Conservation (phyloP, 2,113 vertebrate species). For the Opisthocomus hoazin region DNA sequence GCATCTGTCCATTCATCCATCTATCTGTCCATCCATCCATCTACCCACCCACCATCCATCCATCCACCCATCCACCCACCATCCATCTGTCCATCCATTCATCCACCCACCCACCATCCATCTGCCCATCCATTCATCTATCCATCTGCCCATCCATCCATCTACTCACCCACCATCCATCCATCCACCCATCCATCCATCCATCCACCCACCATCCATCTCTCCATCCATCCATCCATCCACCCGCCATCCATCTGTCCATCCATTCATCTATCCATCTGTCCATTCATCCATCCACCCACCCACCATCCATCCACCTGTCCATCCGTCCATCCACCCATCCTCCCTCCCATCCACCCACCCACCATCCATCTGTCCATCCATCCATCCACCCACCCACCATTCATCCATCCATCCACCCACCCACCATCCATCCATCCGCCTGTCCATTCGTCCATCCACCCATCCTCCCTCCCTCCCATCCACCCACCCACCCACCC, state of each 20-base stretch:
- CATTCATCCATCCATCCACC: neutral
- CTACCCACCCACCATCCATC: rapidly evolving
- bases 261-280: neutral
- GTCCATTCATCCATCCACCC: rapidly evolving
- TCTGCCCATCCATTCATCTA: too few relatives aligned
- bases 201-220: neutral
- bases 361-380: neutral
- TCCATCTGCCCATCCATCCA: too few relatives aligned
- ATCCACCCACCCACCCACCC: rapidly evolving
- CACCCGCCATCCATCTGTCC: too few relatives aligned
- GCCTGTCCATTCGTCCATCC: too few relatives aligned
- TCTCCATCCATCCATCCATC: rapidly evolving
- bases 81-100: too few relatives aligned
- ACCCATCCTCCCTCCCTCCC: neutral
- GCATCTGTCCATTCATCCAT: too few relatives aligned
- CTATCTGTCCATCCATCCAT: neutral
- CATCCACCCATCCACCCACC: too few relatives aligned
- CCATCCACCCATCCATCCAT: rapidly evolving
- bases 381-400: rapidly evolving
- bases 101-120: rapidly evolving
- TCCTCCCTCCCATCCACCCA: rapidly evolving
- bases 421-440: rapidly evolving
- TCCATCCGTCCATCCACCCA: neutral
- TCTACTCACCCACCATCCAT: too few relatives aligned
- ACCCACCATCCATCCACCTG: rapidly evolving